Conservation (phyloP, 2,797 vertebrate species). For the Sus cebifrons region DNA sequence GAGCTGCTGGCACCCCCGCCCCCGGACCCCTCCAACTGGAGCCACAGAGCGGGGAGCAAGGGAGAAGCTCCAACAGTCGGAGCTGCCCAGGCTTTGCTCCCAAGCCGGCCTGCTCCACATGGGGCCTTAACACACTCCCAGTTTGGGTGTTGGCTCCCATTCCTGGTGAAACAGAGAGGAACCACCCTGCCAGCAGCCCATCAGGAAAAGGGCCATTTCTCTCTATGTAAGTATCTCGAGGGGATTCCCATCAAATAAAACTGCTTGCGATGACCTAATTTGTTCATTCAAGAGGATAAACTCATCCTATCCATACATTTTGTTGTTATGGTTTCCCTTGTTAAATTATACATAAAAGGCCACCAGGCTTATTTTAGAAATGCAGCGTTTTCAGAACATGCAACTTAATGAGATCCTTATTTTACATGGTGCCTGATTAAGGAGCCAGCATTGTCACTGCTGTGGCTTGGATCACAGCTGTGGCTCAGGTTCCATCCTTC, state of each 20-base stretch:
- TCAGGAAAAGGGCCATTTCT: neutral
- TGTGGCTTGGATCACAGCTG: too few relatives aligned
- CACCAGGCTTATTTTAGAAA: slow-evolving; percentile 3
- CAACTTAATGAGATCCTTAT: slow-evolving; percentile 33
- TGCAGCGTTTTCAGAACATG: neutral
- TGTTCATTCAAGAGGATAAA: slow-evolving; percentile 49
- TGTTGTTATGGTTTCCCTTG: slow-evolving; percentile 1
- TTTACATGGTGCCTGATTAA: neutral
- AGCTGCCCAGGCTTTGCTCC: neutral
- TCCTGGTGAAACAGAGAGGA: neutral
- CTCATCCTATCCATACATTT: neutral
- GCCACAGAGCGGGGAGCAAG: neutral
- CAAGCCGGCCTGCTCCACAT: neutral
- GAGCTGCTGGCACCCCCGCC: neutral
- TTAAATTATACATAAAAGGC: slow-evolving; percentile 58
- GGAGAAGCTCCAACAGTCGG: neutral
- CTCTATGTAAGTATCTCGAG: neutral
- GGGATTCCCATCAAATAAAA: neutral
- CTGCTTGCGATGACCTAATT: slow-evolving; percentile 11
- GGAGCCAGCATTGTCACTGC: too few relatives aligned
- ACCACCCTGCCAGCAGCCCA: neutral
- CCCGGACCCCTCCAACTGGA: neutral
- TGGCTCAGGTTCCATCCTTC: too few relatives aligned
- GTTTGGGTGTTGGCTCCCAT: neutral
- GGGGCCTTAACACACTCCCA: rapidly evolving